phyloP scores from a whole-genome alignment of 2,797 vertebrate genomes.

The Eulemur mongoz region DNA sequence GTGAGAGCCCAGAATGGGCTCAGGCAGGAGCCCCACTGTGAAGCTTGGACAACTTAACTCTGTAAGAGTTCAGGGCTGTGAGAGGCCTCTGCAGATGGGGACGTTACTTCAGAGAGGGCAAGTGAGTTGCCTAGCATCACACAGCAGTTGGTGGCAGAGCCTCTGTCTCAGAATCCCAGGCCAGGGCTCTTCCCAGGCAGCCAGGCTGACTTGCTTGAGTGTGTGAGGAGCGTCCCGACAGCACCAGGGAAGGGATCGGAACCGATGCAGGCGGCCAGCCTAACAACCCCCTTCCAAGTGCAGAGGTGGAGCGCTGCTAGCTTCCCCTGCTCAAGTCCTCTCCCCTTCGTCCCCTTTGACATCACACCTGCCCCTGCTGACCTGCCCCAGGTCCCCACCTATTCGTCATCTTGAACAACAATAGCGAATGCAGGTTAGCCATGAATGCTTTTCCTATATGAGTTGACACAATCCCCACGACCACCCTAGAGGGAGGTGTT shows the following conservation, averaged over 20 bases:
- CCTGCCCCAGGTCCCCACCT: not conserved
- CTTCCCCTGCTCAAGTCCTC: not conserved
- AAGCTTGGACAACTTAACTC: not conserved
- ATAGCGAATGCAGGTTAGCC: too few relatives aligned
- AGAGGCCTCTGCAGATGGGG: not conserved
- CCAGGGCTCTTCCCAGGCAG: not conserved
- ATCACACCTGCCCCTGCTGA: not conserved
- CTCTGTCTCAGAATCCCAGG: not conserved
- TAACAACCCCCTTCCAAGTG: not conserved
- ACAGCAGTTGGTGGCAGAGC: not conserved
- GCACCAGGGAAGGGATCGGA: not conserved
- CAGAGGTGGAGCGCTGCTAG: not conserved
- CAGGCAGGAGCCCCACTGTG: not conserved
- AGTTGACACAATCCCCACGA: not conserved
- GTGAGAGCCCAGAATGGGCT: not conserved
- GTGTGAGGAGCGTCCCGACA: not conserved
- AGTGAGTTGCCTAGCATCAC: not conserved
- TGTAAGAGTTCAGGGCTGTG: not conserved
- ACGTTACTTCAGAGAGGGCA: slow-evolving; percentile 16
- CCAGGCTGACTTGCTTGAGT: not conserved
- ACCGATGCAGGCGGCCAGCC: accelerated
- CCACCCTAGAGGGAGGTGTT: not conserved
- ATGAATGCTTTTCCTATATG: not conserved
- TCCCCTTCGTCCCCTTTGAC: not conserved
- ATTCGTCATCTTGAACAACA: accelerated